Conservation (phyloP, 2,797 vertebrate genomes). For the Sternarchorhynchus goeldii region DNA sequence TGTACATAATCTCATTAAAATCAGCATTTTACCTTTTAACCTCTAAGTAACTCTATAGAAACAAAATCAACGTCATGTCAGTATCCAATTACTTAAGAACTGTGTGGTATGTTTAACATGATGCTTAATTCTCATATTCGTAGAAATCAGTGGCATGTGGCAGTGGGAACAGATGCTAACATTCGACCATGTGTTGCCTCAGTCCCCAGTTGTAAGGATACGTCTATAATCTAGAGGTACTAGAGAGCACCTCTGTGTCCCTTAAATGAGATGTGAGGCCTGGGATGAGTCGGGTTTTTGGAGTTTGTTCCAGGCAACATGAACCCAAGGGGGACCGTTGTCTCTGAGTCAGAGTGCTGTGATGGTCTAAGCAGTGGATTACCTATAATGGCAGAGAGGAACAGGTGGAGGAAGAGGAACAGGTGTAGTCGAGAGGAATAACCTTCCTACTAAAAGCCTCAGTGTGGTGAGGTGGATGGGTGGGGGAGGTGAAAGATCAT, state of each 20-base stretch:
- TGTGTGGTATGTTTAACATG: too few species aligned
- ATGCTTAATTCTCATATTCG: background rate
- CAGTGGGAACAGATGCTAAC: background rate
- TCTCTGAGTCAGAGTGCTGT: too few species aligned
- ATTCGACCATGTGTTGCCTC: too few species aligned
- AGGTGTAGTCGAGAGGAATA: conserved; percentile 23
- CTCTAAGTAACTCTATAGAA: background rate
- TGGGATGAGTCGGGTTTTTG: background rate
- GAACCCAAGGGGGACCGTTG: too few species aligned
- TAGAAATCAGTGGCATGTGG: conserved; percentile 12
- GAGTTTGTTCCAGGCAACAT: too few species aligned
- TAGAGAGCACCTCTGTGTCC: too few species aligned
- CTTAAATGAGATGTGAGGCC: background rate
- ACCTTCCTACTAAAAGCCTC: conserved; percentile 13
- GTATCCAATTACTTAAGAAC: background rate
- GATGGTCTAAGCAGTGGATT: background rate
- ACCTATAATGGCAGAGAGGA: background rate
- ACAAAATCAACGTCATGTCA: too few species aligned
- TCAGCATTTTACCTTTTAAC: background rate
- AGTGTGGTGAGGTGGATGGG: conserved; percentile 5
- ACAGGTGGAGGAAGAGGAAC: conserved; percentile 20
- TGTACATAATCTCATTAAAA: background rate
- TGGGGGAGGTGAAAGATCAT: conserved; percentile 37
- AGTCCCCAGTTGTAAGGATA: too few species aligned
- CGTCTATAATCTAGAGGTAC: too few species aligned